phyloP scores from a whole-genome alignment of 2,113 vertebrate species.

The Barbus barbus region DNA sequence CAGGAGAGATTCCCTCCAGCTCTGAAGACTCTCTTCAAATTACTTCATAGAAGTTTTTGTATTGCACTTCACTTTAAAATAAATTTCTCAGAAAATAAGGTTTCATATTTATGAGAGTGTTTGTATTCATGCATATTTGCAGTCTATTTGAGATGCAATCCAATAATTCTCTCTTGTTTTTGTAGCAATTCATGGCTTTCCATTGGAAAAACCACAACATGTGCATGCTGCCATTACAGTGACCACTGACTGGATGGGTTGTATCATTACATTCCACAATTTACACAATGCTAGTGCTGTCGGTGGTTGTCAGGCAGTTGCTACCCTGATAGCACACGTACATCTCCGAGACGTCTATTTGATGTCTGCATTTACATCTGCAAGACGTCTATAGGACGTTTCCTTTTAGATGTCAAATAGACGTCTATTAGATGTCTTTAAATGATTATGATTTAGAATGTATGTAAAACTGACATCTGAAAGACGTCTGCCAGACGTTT shows the following conservation, averaged over 20 bases:
- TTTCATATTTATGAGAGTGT: neutral
- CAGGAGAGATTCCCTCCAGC: constrained; percentile 55
- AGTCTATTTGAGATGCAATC: neutral
- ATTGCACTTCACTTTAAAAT: neutral
- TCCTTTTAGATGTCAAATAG: too few relatives aligned
- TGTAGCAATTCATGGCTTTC: neutral
- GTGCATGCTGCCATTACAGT: neutral
- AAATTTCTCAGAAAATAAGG: neutral
- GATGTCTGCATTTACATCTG: too few relatives aligned
- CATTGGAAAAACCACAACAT: accelerated
- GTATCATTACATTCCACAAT: neutral
- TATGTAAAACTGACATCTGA: too few relatives aligned
- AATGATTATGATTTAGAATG: too few relatives aligned
- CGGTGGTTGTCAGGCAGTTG: neutral
- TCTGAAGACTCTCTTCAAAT: neutral
- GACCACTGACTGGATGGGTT: neutral
- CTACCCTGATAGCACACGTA: too few relatives aligned
- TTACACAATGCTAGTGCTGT: neutral
- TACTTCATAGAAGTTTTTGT: neutral
- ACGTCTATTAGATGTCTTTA: too few relatives aligned
- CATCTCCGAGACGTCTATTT: too few relatives aligned
- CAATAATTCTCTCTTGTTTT: neutral
- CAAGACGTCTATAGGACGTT: too few relatives aligned
- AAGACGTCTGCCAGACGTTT: too few relatives aligned
- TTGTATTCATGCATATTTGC: neutral